Percentiles rank a stretch among this genome's conserved stretches.
Conservation (phyloP, 2,888 invertebrate species). For the Bellardia pandia region DNA sequence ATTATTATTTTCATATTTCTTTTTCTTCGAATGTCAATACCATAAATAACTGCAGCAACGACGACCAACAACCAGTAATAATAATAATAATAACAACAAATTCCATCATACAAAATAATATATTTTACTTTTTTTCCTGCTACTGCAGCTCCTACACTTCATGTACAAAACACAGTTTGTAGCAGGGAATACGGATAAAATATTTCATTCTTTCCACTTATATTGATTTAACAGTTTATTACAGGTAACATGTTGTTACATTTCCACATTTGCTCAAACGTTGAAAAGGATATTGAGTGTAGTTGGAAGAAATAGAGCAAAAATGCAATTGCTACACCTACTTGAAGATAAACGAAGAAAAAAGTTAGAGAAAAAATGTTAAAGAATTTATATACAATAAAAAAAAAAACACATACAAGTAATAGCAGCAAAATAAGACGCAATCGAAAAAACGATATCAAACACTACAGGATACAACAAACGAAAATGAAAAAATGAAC, state of each 20-base stretch:
- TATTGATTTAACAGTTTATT: conserved; percentile 70
- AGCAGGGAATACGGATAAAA: conserved; percentile 35
- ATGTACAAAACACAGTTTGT: conserved; percentile 5
- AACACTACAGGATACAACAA: conserved; percentile 54
- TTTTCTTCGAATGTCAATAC: conserved; percentile 70
- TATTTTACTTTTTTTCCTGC: neutral
- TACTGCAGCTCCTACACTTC: neutral
- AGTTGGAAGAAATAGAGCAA: conserved; percentile 55
- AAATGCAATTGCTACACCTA: conserved; percentile 70
- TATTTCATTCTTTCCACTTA: conserved; percentile 58
- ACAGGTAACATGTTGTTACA: conserved; percentile 70
- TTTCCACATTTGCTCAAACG: conserved; percentile 45
- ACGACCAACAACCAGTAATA: conserved; percentile 1
- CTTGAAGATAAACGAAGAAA: conserved; percentile 51
- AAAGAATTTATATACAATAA: conserved; percentile 29
- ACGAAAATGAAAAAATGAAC: conserved; percentile 33
- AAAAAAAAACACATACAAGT: conserved; percentile 24
- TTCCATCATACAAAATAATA: conserved; percentile 47
- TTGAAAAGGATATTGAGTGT: conserved; percentile 50
- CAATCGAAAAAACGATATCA: conserved; percentile 34
- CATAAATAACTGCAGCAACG: conserved; percentile 48
- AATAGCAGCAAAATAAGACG: conserved; percentile 30
- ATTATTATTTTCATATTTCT: conserved; percentile 50
- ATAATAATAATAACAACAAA: conserved; percentile 50
- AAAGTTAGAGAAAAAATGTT: neutral